Base-by-base conservation (phyloP, 2,113 vertebrate species). In the Morone saxatilis region DNA sequence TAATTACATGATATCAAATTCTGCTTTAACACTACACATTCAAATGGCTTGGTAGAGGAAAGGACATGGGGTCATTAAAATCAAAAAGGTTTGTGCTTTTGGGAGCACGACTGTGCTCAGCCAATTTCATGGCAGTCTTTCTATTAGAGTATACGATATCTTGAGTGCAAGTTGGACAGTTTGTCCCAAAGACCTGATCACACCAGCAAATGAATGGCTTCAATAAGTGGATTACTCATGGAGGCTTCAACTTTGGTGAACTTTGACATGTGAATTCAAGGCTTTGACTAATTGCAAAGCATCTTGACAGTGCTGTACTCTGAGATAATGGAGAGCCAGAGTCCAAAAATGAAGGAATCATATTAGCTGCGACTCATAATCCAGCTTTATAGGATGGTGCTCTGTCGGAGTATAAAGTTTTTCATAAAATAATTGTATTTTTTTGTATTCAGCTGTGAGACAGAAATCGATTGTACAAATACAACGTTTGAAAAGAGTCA, bases 51-150 rank as follows among this genome's bases (percentile, higher is more conserved):
- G 36, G 12, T n/a, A 16, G 63, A 63, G 16, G 22, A 36, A n/a
- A 67, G 53, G 59, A 54, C 22, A 3, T 1, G 8, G 8, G 7
- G 22, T 47, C 60, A 71, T 71, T 79, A 43, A 76, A 81, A 59
- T 54, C 25, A 10, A 57, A 47, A 45, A 14, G n/a, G 2, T 50
- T 45, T 53, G 65, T 47, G 38, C 59, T 87, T 48, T 43, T 19
- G 11, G 80, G 76, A 66, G 63, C 66, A 17, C 14, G 41, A 57
- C 19, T n/a, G 60, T 76, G 81, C 67, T 83, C 67, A 83, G 60
- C 51, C 76, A 83, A 76, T 76, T 83, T 83, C 61, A 83, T 80
- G 76, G 71, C 61, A 16, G 71, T 56, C 48, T 9, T 72, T 20
- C 65, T 50, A 48, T 78, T 48, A 40, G 25, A 56, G 1, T 16